Conservation (phyloP, 2,113 vertebrate species). For the Neotragus pygmaeus region DNA sequence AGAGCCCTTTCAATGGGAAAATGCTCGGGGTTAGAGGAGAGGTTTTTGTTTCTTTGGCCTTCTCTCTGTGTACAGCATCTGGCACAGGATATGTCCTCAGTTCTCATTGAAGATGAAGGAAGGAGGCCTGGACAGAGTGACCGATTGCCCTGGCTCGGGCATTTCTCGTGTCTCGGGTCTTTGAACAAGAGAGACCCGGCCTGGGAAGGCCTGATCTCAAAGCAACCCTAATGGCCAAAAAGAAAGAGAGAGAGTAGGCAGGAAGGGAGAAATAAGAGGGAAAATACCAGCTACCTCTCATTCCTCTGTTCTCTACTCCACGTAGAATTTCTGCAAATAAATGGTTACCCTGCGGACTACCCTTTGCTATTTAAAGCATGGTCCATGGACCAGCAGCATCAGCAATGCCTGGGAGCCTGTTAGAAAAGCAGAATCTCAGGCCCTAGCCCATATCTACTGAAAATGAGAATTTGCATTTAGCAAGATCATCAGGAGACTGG, state of each 20-base stretch:
- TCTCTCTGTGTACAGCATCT: neutral
- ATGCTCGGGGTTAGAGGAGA: neutral
- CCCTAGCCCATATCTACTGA: neutral
- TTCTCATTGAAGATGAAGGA: neutral
- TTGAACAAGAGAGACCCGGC: neutral
- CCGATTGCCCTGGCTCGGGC: neutral
- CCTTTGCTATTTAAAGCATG: neutral
- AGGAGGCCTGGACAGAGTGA: neutral
- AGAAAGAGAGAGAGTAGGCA: too few species aligned
- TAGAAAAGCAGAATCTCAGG: neutral
- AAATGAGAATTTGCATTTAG: neutral
- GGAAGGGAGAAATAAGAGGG: neutral
- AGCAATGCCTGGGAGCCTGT: neutral
- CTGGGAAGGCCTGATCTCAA: neutral
- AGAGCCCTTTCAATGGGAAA: neutral
- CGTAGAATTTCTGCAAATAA: neutral
- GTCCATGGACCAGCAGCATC: neutral
- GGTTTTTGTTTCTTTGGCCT: neutral
- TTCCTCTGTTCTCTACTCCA: neutral
- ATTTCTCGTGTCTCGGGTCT: neutral
- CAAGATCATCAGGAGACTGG: neutral
- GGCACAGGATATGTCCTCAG: neutral
- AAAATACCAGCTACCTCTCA: neutral
- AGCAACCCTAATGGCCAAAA: neutral
- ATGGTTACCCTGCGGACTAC: neutral